These are phyloP conservation scores for Cephus cinctus DNA, from an alignment of 1,140 invertebrate species.

Conservation along the genomic window DNA sequence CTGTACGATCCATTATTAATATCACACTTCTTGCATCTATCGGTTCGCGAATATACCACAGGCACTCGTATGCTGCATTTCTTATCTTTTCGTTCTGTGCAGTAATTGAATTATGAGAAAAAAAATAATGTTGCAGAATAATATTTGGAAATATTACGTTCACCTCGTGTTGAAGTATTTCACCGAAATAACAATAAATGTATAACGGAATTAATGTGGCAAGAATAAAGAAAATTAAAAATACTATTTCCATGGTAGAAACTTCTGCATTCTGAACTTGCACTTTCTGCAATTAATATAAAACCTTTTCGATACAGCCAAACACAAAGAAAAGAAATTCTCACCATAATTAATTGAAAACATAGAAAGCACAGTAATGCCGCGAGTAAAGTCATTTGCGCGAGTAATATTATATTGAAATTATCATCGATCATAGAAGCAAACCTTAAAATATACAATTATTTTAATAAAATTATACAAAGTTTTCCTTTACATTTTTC, in stretches of 20 bases:
- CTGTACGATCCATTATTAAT: constrained; percentile 30
- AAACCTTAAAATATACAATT: constrained; percentile 7
- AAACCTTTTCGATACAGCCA: too few relatives aligned
- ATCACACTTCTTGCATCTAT: constrained; percentile 38
- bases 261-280: too few relatives aligned
- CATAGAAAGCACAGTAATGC: too few relatives aligned
- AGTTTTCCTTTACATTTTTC: too few relatives aligned
- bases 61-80: constrained; percentile 38
- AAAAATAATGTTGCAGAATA: not conserved
- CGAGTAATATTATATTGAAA: constrained; percentile 16
- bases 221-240: too few relatives aligned
- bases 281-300: too few relatives aligned
- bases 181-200: constrained; percentile 15
- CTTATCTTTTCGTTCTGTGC: constrained; percentile 35
- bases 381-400: constrained; percentile 15
- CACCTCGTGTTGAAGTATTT: constrained; percentile 16
- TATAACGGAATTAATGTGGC: too few relatives aligned
- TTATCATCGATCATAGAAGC: constrained; percentile 13
- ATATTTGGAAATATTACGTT: not conserved
- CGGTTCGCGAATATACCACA: constrained; percentile 44
- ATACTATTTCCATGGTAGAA: too few relatives aligned
- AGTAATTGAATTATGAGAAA: not conserved
- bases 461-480: not conserved
- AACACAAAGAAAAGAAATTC: too few relatives aligned
- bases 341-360: too few relatives aligned